Evolutionary conservation across 2,113 vertebrate species (phyloP).

Genomic region (Paratilapia polleni): DNA sequence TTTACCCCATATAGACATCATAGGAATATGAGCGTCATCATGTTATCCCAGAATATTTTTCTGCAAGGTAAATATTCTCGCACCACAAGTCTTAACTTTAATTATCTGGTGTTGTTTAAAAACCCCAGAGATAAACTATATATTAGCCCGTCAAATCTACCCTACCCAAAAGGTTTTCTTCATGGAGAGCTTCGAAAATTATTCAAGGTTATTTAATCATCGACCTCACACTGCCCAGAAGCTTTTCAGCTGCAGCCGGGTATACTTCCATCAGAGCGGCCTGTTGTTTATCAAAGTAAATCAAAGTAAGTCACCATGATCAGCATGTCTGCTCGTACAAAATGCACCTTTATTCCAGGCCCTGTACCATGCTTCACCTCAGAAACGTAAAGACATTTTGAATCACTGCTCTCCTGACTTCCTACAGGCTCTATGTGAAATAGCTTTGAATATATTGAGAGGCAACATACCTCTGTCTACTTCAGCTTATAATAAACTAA

Average conservation of each 20-base stretch:
- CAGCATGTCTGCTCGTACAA: too few relatives aligned
- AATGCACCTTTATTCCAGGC: too few relatives aligned
- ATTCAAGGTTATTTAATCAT: neutral
- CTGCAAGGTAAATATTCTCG: neutral
- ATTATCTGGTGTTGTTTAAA: conserved; percentile 10
- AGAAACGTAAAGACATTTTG: too few relatives aligned
- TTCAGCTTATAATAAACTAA: too few relatives aligned
- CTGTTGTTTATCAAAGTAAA: too few relatives aligned
- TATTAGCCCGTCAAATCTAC: neutral
- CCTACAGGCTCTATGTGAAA: too few relatives aligned
- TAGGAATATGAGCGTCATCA: neutral
- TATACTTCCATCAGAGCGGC: neutral
- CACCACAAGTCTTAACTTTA: neutral
- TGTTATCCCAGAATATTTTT: too few relatives aligned
- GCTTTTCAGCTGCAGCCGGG: neutral
- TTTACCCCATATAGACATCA: neutral
- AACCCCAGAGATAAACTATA: neutral
- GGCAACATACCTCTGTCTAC: too few relatives aligned
- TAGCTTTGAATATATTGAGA: too few relatives aligned
- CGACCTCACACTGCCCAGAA: neutral
- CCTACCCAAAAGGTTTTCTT: neutral
- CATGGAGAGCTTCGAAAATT: neutral
- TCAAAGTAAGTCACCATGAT: too few relatives aligned
- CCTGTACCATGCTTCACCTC: too few relatives aligned
- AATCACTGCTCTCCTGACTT: too few relatives aligned